These are phyloP conservation scores for Carpatolechia fugitivella DNA, from an alignment of 2,888 invertebrate genomes.

Conservation along the genomic window DNA sequence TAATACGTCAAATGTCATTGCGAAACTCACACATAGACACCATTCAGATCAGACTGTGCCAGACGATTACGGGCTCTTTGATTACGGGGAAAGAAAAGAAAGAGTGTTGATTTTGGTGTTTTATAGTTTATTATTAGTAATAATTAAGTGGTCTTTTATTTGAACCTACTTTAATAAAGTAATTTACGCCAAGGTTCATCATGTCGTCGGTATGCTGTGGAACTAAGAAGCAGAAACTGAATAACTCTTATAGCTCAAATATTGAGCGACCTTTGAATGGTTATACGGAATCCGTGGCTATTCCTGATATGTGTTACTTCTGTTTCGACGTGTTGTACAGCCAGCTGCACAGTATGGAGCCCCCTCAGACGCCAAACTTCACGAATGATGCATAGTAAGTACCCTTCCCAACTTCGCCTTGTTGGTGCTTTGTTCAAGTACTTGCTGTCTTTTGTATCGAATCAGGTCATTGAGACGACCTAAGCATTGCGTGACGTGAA, in stretches of 20 bases:
- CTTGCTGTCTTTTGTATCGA: conserved; percentile 43
- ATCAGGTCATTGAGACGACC: conserved; percentile 40
- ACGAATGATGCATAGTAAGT: conserved; percentile 97
- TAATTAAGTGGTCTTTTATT: conserved; percentile 49
- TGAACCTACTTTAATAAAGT: conserved; percentile 24
- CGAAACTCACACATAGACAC: background rate
- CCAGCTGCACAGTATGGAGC: conserved; percentile 95
- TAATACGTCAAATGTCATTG: background rate
- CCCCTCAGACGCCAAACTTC: conserved; percentile 94
- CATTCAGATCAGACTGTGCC: too few relatives aligned
- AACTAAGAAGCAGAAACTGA: conserved; percentile 94
- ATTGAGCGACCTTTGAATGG: conserved; percentile 80
- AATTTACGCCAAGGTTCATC: conserved; percentile 31
- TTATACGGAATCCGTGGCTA: conserved; percentile 83
- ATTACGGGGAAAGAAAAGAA: conserved; percentile 29
- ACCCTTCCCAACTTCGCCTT: conserved; percentile 26
- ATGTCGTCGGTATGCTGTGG: conserved; percentile 96
- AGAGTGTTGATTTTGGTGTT: conserved; percentile 38
- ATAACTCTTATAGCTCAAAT: conserved; percentile 80
- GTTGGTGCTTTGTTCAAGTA: conserved; percentile 35
- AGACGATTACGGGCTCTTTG: too few relatives aligned
- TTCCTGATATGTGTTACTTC: conserved; percentile 98
- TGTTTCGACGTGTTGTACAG: conserved; percentile 99
- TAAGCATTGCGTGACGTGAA: conserved; percentile 18
- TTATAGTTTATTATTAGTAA: conserved; percentile 49